A percentile compares a stretch with the other conserved stretches of the same genome.
Conservation (phyloP, 2,113 vertebrate genomes). For the Coregonus clupeaformis region DNA sequence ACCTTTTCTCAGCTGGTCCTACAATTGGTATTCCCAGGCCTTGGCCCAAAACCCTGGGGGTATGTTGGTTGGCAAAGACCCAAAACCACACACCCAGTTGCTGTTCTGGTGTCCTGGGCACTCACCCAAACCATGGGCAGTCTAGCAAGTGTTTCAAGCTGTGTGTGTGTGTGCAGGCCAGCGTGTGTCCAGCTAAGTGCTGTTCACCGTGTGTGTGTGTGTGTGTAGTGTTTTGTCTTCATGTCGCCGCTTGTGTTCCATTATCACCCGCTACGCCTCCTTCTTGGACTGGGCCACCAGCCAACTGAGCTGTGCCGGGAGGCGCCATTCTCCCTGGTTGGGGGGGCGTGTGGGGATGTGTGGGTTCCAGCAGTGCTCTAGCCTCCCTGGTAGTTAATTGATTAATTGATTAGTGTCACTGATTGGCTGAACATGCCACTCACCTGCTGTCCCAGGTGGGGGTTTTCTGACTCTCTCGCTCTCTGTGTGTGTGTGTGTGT, state of each 20-base stretch:
- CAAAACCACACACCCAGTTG: conserved; percentile 32
- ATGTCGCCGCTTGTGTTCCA: conserved; percentile 74
- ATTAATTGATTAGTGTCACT: conserved; percentile 9
- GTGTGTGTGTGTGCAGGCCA: conserved; percentile 61
- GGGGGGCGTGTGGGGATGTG: not conserved
- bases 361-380: not conserved
- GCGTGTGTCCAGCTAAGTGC: no score
- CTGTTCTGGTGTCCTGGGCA: conserved; percentile 61
- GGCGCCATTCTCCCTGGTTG: not conserved
- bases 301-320: conserved; percentile 69
- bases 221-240: conserved; percentile 69
- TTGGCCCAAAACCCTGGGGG: not conserved
- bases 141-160: conserved; percentile 72
- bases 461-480: conserved; percentile 8
- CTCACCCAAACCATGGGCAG: conserved; percentile 64
- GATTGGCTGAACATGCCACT: not conserved
- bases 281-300: conserved; percentile 62
- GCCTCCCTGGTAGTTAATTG: not conserved
- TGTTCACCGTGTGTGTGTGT: conserved; percentile 65
- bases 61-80: conserved; percentile 50
- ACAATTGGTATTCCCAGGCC: conserved; percentile 8
- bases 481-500: conserved; percentile 2
- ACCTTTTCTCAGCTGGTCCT: conserved; percentile 4
- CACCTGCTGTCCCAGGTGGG: not conserved
- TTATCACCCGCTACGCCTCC: conserved; percentile 67